Evolutionary conservation across 2,888 invertebrate genomes (phyloP).

Genomic region (Polyommatus iphigenia): DNA sequence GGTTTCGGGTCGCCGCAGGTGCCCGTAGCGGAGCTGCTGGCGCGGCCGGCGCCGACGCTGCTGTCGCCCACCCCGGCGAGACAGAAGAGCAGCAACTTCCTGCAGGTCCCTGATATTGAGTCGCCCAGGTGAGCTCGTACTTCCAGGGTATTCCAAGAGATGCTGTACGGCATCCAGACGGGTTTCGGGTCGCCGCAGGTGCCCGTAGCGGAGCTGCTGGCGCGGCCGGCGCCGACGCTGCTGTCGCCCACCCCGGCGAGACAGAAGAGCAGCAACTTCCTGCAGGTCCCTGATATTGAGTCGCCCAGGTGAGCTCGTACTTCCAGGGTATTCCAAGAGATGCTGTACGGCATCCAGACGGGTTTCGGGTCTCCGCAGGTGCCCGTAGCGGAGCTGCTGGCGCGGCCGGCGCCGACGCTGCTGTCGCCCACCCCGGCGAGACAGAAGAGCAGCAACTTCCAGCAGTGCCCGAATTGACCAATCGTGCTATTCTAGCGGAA

Average conservation of each 20-base stretch:
- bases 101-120: slow-evolving; percentile 30
- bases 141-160: slow-evolving; percentile 92
- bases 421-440: slow-evolving; percentile 92
- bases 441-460: slow-evolving; percentile 94
- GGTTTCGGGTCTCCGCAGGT: slow-evolving; percentile 96
- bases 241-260: slow-evolving; percentile 92
- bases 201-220: slow-evolving; percentile 92
- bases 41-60: slow-evolving; percentile 93
- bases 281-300: slow-evolving; percentile 95
- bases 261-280: slow-evolving; percentile 94
- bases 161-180: slow-evolving; percentile 96
- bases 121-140: too few relatives aligned
- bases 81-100: too few relatives aligned
- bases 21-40: slow-evolving; percentile 92
- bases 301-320: slow-evolving; percentile 79
- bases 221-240: slow-evolving; percentile 90
- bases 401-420: slow-evolving; percentile 91
- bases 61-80: too few relatives aligned
- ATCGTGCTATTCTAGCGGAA: too few relatives aligned
- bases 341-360: slow-evolving; percentile 96
- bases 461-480: slow-evolving; percentile 92
- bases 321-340: slow-evolving; percentile 92
- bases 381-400: slow-evolving; percentile 92
- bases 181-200: slow-evolving; percentile 96
- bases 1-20: slow-evolving; percentile 96